Percentiles rank a stretch among this genome's conserved stretches.
These are phyloP conservation scores for Ypsolopha scabrella DNA, from an alignment of 2,888 invertebrate species.

Conservation along the genomic window DNA sequence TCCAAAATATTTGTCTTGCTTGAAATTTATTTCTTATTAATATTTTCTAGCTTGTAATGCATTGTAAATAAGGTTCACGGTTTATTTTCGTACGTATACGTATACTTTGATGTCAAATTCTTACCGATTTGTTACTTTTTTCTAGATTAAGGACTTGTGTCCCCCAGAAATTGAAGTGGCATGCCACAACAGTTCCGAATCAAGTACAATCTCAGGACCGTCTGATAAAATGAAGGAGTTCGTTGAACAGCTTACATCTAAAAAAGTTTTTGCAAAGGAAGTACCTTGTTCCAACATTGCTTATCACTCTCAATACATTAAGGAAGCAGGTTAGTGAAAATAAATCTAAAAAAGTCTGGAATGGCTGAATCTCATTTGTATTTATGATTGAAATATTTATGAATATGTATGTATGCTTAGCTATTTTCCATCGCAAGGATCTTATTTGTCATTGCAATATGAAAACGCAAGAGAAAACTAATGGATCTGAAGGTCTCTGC, in stretches of 20 bases:
- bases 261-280: slow-evolving; percentile 16
- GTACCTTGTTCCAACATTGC: slow-evolving; percentile 78
- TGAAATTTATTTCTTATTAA: too few relatives aligned
- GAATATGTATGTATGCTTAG: too few relatives aligned
- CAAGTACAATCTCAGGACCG: slow-evolving; percentile 84
- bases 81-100: too few relatives aligned
- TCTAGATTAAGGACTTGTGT: slow-evolving; percentile 31
- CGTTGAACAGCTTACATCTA: slow-evolving; percentile 51
- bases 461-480: too few relatives aligned
- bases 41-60: too few relatives aligned
- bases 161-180: slow-evolving; percentile 79
- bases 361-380: neutral
- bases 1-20: too few relatives aligned
- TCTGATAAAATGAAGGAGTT: slow-evolving; percentile 71
- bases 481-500: too few relatives aligned
- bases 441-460: too few relatives aligned
- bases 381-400: neutral
- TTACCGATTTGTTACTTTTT: neutral
- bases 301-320: slow-evolving; percentile 83
- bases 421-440: too few relatives aligned
- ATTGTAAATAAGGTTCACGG: too few relatives aligned
- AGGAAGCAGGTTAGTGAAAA: slow-evolving; percentile 41
- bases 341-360: neutral
- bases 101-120: too few relatives aligned
- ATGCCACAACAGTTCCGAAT: slow-evolving; percentile 83